These are phyloP conservation scores for Aldrovandia affinis DNA, from an alignment of 2,797 vertebrate genomes.

Conservation along the genomic window DNA sequence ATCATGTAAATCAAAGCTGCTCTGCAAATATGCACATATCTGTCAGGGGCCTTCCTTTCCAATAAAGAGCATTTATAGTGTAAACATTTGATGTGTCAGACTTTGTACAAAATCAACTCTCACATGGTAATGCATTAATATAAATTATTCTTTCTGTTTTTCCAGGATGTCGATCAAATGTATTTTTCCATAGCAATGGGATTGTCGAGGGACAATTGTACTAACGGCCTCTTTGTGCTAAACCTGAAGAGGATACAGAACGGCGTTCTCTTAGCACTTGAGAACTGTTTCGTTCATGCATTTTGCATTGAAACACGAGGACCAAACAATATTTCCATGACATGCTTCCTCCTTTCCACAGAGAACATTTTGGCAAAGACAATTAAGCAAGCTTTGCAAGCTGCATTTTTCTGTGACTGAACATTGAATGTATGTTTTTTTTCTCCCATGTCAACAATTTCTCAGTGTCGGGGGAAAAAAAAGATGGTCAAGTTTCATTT, in stretches of 20 bases:
- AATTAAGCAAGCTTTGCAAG: not conserved
- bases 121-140: not conserved
- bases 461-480: not conserved
- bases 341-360: not conserved
- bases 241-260: not conserved
- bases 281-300: not conserved
- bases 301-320: too few species aligned
- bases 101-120: not conserved
- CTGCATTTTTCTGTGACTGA: too few species aligned
- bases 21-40: not conserved
- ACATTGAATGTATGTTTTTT: too few species aligned
- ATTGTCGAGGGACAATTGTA: not conserved
- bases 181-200: not conserved
- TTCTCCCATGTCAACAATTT: not conserved
- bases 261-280: not conserved
- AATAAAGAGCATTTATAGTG: not conserved
- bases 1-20: not conserved
- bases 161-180: not conserved
- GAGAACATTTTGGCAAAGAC: not conserved
- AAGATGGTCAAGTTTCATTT: not conserved
- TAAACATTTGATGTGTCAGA: not conserved
- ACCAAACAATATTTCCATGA: not conserved
- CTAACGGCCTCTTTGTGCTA: not conserved
- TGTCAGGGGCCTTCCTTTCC: constrained; percentile 1
- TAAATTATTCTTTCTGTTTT: not conserved